Evolutionary conservation across 2,888 invertebrate genomes (phyloP), one percentile per base, ranked within the genome.

Genomic region (Synanthedon andrenaeformis): DNA sequence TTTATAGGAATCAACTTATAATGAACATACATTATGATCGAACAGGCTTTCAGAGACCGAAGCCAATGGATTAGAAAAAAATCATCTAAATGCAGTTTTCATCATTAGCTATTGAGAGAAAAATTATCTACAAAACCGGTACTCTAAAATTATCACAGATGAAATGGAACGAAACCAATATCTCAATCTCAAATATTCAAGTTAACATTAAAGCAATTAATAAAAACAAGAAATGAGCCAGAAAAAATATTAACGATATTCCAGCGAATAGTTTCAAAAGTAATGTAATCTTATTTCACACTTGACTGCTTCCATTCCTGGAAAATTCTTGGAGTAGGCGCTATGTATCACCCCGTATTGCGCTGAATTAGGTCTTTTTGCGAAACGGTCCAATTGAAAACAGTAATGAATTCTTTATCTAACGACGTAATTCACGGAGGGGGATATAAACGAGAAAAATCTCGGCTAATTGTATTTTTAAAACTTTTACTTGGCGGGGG

Each of bases 261-360:
- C 23, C 23, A 23, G 23, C 49, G 52, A 53, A 58, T 58, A 58
- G 59, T 55, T 55, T 50, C 53, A 57, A 48, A 52, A 54, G 35
- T 53, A 53, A 56, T 57, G 54, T 58, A 65, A 65, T 62, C 65
- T 66, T 63, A 63, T 71, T 71, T 66, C 64, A 66, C 60, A 67
- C 64, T 62, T 54, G 59, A 59, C 55, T 56, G 57, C 56, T 41
- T 53, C 52, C 56, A 54, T 54, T 54, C 41, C 57, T 53, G 50
- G 51, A 49, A 51, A 58, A 55, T 52, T 61, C 59, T 42, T 48
- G 49, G 51, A 55, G 52, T 51, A 48, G 54, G 51, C 53, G 55
- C 56, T 28, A 59, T 58, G 58, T 59, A 59, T 61, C 59, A 59
- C 59, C 51, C 45, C 45, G 56, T 48, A 57, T 49, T 54, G 53